phyloP scores from a whole-genome alignment of 2,797 vertebrate species.

The Alcedo atthis region DNA sequence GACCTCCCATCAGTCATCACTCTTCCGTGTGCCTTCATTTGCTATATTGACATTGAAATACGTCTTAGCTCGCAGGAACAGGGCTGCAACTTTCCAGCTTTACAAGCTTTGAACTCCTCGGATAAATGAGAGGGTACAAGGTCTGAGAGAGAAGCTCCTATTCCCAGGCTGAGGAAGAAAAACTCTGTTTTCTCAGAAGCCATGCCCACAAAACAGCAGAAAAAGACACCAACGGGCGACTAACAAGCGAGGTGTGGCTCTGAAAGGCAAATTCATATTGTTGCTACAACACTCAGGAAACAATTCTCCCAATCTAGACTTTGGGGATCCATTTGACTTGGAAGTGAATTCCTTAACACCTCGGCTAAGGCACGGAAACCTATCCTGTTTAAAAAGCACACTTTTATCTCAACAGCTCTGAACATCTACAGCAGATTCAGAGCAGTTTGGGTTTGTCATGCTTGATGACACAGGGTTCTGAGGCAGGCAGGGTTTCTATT shows the following conservation, averaged over 20 bases:
- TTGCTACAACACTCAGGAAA: background rate
- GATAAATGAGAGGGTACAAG: background rate
- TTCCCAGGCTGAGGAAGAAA: background rate
- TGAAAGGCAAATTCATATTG: background rate
- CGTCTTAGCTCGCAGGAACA: background rate
- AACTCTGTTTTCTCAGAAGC: background rate
- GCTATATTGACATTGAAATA: background rate
- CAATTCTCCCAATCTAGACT: background rate
- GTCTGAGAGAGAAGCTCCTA: background rate
- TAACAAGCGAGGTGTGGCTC: background rate
- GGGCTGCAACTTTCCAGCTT: background rate
- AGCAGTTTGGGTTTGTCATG: background rate
- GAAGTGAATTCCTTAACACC: background rate
- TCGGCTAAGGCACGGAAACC: background rate
- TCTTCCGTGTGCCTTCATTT: background rate
- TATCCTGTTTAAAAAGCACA: background rate
- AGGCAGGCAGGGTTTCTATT: conserved; percentile 1
- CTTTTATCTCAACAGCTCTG: background rate
- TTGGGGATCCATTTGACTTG: background rate
- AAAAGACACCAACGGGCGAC: background rate
- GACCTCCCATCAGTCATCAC: background rate
- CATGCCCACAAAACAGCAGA: background rate
- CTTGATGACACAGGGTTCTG: background rate
- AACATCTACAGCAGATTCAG: background rate
- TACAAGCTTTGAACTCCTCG: background rate